Evolutionary conservation across 2,797 vertebrate species (phyloP), one percentile per base, ranked within the genome.

Genomic region (Eospalax fontanierii): DNA sequence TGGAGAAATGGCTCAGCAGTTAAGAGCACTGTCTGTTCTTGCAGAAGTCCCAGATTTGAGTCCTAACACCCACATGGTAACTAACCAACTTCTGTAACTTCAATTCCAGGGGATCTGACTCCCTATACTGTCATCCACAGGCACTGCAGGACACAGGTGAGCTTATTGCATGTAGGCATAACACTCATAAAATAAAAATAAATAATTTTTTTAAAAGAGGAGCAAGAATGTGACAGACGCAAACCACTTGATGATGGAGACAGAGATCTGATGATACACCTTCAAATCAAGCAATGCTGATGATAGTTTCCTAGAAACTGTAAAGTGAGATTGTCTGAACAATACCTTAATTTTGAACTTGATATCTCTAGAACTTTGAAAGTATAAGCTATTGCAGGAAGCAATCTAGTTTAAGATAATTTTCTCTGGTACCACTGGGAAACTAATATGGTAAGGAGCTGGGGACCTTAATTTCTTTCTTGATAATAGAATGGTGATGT

Each of bases 361-460:
- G 2, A n/a, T 38, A n/a, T 6, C 26, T 65, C 28, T 30, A 90
- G 57, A 86, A 12, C 24, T 82, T 76, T 35, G 38, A 76, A 6
- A 35, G 19, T 82, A 75, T 28, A 81, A 89, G 21, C 30, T 15
- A 21, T 30, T 30, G 6, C 30, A 30, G 24, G n/a, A 59, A 71
- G 11, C 24, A 38, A 40, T 18, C 1, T 4, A 86, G 4, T 68
- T 33, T 83, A 6, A n/a, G 24, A 38, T 21, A 70, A 63, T 84
- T n/a, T 26, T 3, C 33, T 50, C 3, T 24, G 43, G 15, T 16
- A 30, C 9, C 50, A 40, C 19, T 24, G 35, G 24, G 54, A 40
- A 30, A 4, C 30, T 65, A 26, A n/a, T 7, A 22, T 19, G 21
- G 68, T 4, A 30, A 3, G 26, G 19, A 1, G 1, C 3, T 4